Evolutionary conservation across 1,140 invertebrate species (phyloP).

Genomic region (Aradophagus sp.): DNA sequence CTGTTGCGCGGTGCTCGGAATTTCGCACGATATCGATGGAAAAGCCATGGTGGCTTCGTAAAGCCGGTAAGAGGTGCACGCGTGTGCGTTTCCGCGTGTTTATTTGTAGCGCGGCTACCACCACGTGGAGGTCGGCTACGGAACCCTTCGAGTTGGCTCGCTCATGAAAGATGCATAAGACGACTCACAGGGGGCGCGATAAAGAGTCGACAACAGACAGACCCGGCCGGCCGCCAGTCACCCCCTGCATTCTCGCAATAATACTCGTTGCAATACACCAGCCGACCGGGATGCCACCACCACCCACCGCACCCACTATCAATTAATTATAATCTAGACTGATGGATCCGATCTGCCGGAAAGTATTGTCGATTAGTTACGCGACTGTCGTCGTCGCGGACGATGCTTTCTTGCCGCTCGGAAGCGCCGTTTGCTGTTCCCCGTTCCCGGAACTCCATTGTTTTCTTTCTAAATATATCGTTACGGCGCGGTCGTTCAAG

Average conservation of each 20-base stretch:
- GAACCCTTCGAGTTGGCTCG: constrained; percentile 74
- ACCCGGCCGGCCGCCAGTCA: constrained; percentile 74
- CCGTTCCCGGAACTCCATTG: no score
- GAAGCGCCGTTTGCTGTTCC: no score
- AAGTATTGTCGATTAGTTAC: constrained; percentile 72
- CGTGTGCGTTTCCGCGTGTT: constrained; percentile 58
- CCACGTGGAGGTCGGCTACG: constrained; percentile 61
- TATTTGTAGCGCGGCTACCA: constrained; percentile 55
- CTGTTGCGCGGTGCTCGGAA: constrained; percentile 25
- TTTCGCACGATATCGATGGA: constrained; percentile 57
- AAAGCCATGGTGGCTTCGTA: no score
- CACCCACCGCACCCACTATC: constrained; percentile 71
- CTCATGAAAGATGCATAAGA: constrained; percentile 77
- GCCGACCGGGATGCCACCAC: constrained; percentile 53
- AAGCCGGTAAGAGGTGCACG: constrained; percentile 31
- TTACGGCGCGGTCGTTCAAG: not conserved
- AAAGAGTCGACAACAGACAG: constrained; percentile 77
- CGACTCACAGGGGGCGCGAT: constrained; percentile 76
- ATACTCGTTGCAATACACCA: constrained; percentile 73
- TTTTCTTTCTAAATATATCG: constrained; percentile 45
- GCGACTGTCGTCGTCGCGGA: constrained; percentile 56
- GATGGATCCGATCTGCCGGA: constrained; percentile 71
- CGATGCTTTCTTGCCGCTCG: no score
- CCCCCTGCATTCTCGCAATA: constrained; percentile 70
- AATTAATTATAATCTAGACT: constrained; percentile 77